phyloP scores from a whole-genome alignment of 1,140 invertebrate species.

The Zaprionus capensis region DNA sequence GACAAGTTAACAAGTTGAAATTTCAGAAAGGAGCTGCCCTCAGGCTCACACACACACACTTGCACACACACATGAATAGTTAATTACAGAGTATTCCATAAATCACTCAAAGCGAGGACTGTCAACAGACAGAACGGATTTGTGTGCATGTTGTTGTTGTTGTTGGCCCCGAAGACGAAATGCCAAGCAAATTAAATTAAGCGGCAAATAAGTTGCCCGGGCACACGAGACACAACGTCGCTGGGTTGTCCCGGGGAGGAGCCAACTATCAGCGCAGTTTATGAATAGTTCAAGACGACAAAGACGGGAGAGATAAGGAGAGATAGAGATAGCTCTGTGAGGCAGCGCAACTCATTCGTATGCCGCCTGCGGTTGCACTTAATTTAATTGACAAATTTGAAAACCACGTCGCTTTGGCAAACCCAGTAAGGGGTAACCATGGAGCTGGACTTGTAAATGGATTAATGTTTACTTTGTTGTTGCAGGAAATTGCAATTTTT shows the following conservation, averaged over 20 bases:
- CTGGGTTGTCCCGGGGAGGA: neutral
- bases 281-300: constrained; percentile 74
- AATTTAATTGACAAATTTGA: constrained; percentile 84
- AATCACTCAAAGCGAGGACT: constrained; percentile 69
- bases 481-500: constrained; percentile 80
- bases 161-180: constrained; percentile 50
- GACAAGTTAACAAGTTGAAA: constrained; percentile 7
- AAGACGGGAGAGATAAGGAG: constrained; percentile 4
- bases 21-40: neutral
- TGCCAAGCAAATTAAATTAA: constrained; percentile 81
- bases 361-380: constrained; percentile 82
- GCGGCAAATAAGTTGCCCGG: constrained; percentile 75
- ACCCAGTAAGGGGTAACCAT: constrained; percentile 17
- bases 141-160: constrained; percentile 36
- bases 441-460: constrained; percentile 65
- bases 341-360: constrained; percentile 67
- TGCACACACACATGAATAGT: constrained; percentile 69
- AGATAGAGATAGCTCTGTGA: constrained; percentile 6
- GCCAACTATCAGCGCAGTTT: constrained; percentile 72
- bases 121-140: constrained; percentile 11
- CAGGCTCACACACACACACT: neutral
- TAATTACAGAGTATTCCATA: constrained; percentile 80
- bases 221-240: constrained; percentile 31
- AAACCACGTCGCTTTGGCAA: constrained; percentile 77
- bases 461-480: constrained; percentile 81